These are phyloP conservation scores for Oostethus manadensis DNA, from an alignment of 2,113 vertebrate species.

Conservation along the genomic window DNA sequence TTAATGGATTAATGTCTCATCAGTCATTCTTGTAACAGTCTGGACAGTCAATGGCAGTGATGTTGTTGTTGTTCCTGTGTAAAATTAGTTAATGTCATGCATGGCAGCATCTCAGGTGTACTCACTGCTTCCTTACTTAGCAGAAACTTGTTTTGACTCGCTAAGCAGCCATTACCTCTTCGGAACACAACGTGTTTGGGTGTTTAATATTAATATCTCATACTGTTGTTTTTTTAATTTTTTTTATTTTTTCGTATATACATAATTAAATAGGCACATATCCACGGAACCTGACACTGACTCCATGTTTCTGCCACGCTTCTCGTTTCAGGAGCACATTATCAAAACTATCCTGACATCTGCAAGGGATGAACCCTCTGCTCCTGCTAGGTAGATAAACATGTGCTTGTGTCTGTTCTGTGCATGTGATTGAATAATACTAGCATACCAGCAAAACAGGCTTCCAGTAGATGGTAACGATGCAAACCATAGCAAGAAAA, in stretches of 20 bases:
- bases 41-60: conserved; percentile 39
- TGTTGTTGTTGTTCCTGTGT: conserved; percentile 51
- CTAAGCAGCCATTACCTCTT: conserved; percentile 56
- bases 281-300: neutral
- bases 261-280: neutral
- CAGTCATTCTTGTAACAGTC: conserved; percentile 51
- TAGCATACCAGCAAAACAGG: neutral
- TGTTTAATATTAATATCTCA: conserved; percentile 6
- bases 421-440: no score
- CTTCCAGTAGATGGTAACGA: neutral
- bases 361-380: conserved; percentile 92
- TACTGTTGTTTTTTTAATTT: conserved; percentile 5
- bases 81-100: conserved; percentile 68
- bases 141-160: conserved; percentile 60
- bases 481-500: no score
- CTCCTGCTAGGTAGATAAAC: conserved; percentile 84
- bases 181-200: conserved; percentile 20
- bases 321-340: conserved; percentile 84
- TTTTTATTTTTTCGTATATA: neutral
- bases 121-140: conserved; percentile 46
- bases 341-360: conserved; percentile 93
- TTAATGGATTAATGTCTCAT: conserved; percentile 65
- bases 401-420: neutral
- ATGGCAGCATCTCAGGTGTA: conserved; percentile 35
- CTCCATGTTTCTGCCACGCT: conserved; percentile 13